Conservation (phyloP, 1,140 invertebrate genomes). For the Nebria ingens region DNA sequence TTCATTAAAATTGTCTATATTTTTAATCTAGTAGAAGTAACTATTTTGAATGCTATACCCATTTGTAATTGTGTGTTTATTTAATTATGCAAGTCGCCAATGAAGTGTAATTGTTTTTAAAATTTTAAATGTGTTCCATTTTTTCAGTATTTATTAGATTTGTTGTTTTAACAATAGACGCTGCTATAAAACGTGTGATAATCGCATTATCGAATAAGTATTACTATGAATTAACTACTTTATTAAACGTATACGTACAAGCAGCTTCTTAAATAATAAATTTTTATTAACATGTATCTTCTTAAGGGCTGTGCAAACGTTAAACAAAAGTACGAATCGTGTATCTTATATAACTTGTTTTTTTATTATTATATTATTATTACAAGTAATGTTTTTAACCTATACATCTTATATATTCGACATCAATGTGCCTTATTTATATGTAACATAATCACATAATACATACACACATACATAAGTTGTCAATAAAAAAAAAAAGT, state of each 20-base stretch:
- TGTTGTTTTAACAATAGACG: slow-evolving; percentile 1
- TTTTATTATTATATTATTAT: background rate
- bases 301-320: background rate
- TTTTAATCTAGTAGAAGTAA: too few relatives aligned
- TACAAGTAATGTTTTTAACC: background rate
- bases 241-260: background rate
- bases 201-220: slow-evolving; percentile 4
- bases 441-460: background rate
- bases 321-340: background rate
- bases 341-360: background rate
- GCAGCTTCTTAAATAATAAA: background rate
- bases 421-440: slow-evolving; percentile 1
- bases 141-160: background rate
- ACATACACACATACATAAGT: background rate
- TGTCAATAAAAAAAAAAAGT: background rate
- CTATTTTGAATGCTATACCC: too few relatives aligned
- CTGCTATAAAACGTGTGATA: slow-evolving; percentile 18
- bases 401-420: background rate
- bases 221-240: background rate
- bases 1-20: too few relatives aligned
- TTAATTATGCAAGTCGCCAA: too few relatives aligned
- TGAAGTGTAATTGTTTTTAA: too few relatives aligned
- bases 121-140: background rate
- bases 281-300: background rate
- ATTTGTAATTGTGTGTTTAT: too few relatives aligned